Evolutionary conservation across 92 coral and sea anemone genomes (phyloP), one percentile per base, ranked within the genome.

Genomic region (Virgularia gustaviana): DNA sequence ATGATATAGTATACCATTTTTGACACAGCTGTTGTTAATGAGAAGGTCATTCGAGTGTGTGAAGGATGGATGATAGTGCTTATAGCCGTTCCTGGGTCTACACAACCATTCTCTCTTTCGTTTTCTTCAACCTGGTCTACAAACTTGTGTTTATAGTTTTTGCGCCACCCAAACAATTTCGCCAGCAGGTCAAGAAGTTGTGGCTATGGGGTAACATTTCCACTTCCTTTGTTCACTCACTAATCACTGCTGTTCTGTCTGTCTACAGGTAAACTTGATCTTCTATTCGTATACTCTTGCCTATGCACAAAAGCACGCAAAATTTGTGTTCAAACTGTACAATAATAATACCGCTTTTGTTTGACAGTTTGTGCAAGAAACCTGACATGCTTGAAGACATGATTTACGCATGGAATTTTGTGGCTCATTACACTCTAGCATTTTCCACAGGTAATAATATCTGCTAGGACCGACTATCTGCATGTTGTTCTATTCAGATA

Each of bases 361-460:
- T 64, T 22, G 59, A 37, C 24, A 90, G 97, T 64, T 88, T 85
- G 52, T 77, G 75, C 43, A 78, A 78, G 52, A 86, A 82, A 42
- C 97, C 97, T 35, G 87, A 70, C 15, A 88, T 88, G 95, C 58
- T 90, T 24, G 60, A 88, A 36, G 90, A 90, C 67, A 82, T 90
- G 89, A 42, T 90, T 2, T 24, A 76, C 23, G 71, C 84, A 5
- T 88, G 90, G 90, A 90, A 77, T 47, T n/a, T 18, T 12, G 12
- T 75, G 65, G 73, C 84, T 2, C 78, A 58, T 53, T 61, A 55
- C n/a, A 73, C 80, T 10, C 81, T 86, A 36, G 75, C 84, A 5
- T 31, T 86, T 29, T 86, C 87, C 7, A 78, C 81, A 44, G 90
- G 90, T 85, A 76, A n/a, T n/a, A n/a, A n/a, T n/a, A n/a, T n/a